Evolutionary conservation across 53 echinoderm and acorn worm genomes (phyloP).

Genomic region (Echinometra lucunter): DNA sequence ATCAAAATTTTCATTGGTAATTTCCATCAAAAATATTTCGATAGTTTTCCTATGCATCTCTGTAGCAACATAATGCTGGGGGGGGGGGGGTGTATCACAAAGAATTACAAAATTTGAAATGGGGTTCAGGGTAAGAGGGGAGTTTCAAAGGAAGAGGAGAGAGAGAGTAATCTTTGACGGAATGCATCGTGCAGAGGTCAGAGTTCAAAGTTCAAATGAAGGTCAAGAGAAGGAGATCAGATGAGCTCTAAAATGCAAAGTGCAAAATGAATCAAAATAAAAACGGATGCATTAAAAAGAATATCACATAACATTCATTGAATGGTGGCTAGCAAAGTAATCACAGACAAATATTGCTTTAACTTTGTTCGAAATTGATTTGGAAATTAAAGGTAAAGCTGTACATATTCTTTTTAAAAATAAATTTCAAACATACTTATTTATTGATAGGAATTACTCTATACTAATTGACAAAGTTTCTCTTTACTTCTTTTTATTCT

Average conservation of each 20-base stretch:
- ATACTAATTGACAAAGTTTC: background rate
- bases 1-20: slow-evolving; percentile 49
- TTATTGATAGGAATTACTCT: background rate
- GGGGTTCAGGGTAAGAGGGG: background rate
- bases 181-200: slow-evolving; percentile 67
- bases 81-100: background rate
- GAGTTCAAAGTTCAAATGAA: background rate
- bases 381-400: background rate
- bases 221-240: slow-evolving; percentile 34
- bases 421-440: background rate
- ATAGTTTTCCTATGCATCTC: slow-evolving; percentile 40
- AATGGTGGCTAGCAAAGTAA: slow-evolving; percentile 42
- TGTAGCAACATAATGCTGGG: slow-evolving; percentile 69
- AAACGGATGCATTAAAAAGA: slow-evolving; percentile 55
- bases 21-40: slow-evolving; percentile 51
- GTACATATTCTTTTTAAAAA: background rate
- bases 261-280: slow-evolving; percentile 50
- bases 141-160: background rate
- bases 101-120: slow-evolving; percentile 39
- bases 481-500: background rate
- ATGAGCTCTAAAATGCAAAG: slow-evolving; percentile 53
- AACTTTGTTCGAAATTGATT: background rate
- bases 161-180: background rate
- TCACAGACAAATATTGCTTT: background rate
- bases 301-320: slow-evolving; percentile 50